Evolutionary conservation across 2,113 vertebrate species (phyloP), one percentile per base, ranked within the genome.

Genomic region (Chrysochloris asiatica): DNA sequence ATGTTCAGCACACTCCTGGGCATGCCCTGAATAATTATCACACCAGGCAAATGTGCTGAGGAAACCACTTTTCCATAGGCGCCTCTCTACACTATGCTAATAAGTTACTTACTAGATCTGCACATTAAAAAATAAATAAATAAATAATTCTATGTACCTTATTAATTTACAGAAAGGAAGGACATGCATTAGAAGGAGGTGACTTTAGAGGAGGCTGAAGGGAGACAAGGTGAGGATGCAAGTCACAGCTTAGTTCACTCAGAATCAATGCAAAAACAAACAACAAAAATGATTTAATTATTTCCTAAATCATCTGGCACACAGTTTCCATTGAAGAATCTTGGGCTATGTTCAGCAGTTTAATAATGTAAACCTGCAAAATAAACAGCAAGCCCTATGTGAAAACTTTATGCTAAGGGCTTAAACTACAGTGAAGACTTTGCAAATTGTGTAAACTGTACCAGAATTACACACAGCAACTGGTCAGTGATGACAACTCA

Each of bases 211-310:
- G 45, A 83, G 63, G 26, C 63, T 17, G 43, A 43, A 65, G 63
- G 24, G n/a, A 83, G 50, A 76, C 21, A 16, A 61, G 6, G 21
- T 5, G 2, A 45, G 12, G 67, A 38, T 2, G 2, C 26, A 63
- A 56, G 10, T n/a, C 59, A 61, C 71, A 67, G 48, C 19, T 61
- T 26, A 22, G 21, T 36, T 81, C 30, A 73, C 38, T 36, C 43
- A 36, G 76, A 81, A 71, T 71, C 71, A 81, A 73, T 88, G 83
- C 43, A n/a, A 72, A 54, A 91, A 72, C 50, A 69, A 81, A 59
- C 71, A 48, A 21, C n/a, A 56, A 28, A 78, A 75, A 83, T 1
- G n/a, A 47, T 47, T 73, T 80, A 43, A 82, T 54, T 79, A 88
- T 73, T 83, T 88, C 56, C 67, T 90, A 89, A 93, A 59, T 79